Evolutionary conservation across 2,113 vertebrate species (phyloP).

Genomic region (Mastomys natalensis): DNA sequence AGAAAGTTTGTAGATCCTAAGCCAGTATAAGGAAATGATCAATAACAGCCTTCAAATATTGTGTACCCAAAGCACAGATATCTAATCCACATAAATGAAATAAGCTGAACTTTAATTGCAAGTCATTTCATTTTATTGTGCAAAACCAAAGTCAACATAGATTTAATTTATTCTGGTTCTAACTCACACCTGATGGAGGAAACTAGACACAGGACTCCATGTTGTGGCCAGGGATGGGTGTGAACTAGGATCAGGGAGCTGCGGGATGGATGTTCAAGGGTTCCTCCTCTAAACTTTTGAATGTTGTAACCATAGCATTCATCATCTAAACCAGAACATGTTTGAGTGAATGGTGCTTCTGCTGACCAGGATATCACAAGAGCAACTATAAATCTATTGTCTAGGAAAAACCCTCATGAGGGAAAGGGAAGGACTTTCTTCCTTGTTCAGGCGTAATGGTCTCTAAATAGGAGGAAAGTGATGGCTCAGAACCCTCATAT

Average conservation of each 20-base stretch:
- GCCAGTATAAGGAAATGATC: conserved; percentile 5
- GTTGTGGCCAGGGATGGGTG: background rate
- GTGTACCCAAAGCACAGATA: background rate
- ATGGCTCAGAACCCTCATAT: background rate
- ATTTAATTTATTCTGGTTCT: conserved; percentile 53
- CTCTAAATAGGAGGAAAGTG: background rate
- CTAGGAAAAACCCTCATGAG: background rate
- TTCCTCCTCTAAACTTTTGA: background rate
- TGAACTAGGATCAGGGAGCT: background rate
- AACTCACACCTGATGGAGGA: background rate
- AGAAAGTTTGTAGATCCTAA: conserved; percentile 27
- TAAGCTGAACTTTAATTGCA: background rate
- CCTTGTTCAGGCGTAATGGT: background rate
- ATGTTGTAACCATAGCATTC: background rate
- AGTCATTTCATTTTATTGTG: conserved; percentile 51
- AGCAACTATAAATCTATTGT: background rate
- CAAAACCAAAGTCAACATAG: conserved; percentile 36
- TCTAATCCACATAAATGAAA: conserved; percentile 44
- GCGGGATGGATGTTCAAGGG: background rate
- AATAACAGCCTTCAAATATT: background rate
- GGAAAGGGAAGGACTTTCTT: background rate
- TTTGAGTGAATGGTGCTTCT: background rate
- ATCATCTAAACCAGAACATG: background rate
- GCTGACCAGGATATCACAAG: background rate
- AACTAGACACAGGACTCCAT: background rate